A percentile compares a stretch with the other conserved stretches of the same genome.
phyloP scores from a whole-genome alignment of 2,797 vertebrate species.

The Silurus aristotelis region DNA sequence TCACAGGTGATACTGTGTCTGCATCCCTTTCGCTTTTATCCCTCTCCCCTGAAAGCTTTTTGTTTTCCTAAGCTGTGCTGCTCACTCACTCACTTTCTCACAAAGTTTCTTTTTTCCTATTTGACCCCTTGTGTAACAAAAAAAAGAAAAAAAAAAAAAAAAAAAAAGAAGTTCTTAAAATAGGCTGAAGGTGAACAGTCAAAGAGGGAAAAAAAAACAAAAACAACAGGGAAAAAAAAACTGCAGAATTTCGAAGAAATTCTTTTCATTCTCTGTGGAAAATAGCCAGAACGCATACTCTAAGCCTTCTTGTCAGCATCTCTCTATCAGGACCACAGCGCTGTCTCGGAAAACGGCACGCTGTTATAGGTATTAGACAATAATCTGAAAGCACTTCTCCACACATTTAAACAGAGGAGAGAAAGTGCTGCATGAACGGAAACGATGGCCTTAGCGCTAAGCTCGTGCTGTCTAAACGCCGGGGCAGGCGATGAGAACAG shows the following conservation, averaged over 20 bases:
- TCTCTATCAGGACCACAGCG: constrained; percentile 23
- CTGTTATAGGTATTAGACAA: constrained; percentile 34
- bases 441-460: constrained; percentile 27
- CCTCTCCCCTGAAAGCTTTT: constrained; percentile 78
- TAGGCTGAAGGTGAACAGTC: constrained; percentile 56
- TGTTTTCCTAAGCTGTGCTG: constrained; percentile 63
- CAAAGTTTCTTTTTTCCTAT: constrained; percentile 44
- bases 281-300: constrained; percentile 27
- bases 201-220: constrained; percentile 47
- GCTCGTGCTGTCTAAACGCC: not conserved
- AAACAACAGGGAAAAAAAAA: constrained; percentile 12
- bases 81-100: constrained; percentile 49
- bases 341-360: constrained; percentile 17
- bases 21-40: constrained; percentile 74
- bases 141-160: not conserved
- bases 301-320: constrained; percentile 6
- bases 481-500: constrained; percentile 8
- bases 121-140: constrained; percentile 72
- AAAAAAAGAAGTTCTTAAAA: constrained; percentile 63
- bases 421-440: constrained; percentile 43
- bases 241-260: constrained; percentile 18
- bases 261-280: not conserved
- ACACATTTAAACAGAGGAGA: constrained; percentile 67
- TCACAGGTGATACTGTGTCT: constrained; percentile 77
- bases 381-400: constrained; percentile 61